Evolutionary conservation across 1,140 invertebrate genomes (phyloP), one percentile per base, ranked within the genome.

Genomic region (Apis cerana): DNA sequence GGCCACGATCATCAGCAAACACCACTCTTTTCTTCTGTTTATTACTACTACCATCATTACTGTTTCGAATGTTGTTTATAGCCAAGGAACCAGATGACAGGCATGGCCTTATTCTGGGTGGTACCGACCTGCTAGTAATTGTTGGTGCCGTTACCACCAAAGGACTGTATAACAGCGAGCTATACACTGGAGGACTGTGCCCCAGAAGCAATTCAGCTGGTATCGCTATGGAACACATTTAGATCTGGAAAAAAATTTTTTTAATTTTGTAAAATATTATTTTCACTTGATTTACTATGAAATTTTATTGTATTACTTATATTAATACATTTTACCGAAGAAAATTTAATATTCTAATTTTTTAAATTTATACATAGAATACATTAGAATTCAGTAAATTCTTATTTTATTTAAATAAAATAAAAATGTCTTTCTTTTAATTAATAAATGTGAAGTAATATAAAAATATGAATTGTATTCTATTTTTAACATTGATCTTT

Each of bases 1-100:
- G 95, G 2, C 98, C 98, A 90, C 96, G 96, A 89, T 98, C 98
- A 91, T 99, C 98, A 0, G 98, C 98, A 92, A 99, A 99, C 1
- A 98, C 97, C 1, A 99, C 98, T 83, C 95, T 96, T 93, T 99
- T 99, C 91, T 98, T 98, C 68, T 92, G 91, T 79, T 93, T 93
- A 75, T 85, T 91, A 70, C 81, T 91, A 70, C 81, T 87, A 43
- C 89, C 84, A 71, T 88, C 85, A 69, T 80, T 90, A 81, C 80
- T 89, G 75, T 90, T 91, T 13, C 90, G 87, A 48, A 93, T 75
- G 12, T 84, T 85, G 62, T 91, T 87, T 58, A 94, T 69, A 15
- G 91, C 80, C 43, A 94, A 87, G 3, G 92, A 90, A 11, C 88
- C 89, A 1, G 87, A 87, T 59, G 92, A 90, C 11, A 94, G 85